Conservation (phyloP, 2,113 vertebrate species). For the Hylia prasina region DNA sequence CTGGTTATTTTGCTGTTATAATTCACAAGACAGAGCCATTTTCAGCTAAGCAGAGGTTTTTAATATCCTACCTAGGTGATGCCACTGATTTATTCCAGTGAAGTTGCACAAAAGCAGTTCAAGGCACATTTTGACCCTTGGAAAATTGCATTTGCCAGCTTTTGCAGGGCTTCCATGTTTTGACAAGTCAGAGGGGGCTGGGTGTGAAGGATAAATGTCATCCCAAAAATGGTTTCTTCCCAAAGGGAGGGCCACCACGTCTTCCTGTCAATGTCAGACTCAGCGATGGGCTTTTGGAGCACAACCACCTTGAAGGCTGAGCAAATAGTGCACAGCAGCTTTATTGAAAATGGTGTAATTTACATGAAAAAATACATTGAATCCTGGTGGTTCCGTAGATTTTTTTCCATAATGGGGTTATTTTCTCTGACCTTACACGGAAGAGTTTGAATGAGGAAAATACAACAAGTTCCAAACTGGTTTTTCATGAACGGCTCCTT, state of each 20-base stretch:
- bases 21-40: not conserved
- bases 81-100: not conserved
- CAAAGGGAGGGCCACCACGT: not conserved
- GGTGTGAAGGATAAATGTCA: not conserved
- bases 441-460: not conserved
- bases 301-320: not conserved
- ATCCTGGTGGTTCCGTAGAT: not conserved
- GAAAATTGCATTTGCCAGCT: not conserved
- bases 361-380: not conserved
- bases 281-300: not conserved
- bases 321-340: not conserved
- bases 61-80: not conserved
- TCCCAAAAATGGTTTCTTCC: not conserved
- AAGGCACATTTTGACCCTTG: not conserved
- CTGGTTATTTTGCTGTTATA: not conserved
- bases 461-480: rapidly evolving
- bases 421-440: not conserved
- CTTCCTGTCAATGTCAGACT: not conserved
- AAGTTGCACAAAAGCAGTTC: not conserved
- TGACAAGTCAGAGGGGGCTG: not conserved
- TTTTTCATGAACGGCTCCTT: not conserved
- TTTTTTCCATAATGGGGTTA: not conserved
- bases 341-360: not conserved
- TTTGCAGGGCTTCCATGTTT: not conserved
- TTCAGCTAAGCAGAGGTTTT: not conserved